These are phyloP conservation scores for Upupa epops DNA, from an alignment of 2,113 vertebrate species.

Conservation along the genomic window DNA sequence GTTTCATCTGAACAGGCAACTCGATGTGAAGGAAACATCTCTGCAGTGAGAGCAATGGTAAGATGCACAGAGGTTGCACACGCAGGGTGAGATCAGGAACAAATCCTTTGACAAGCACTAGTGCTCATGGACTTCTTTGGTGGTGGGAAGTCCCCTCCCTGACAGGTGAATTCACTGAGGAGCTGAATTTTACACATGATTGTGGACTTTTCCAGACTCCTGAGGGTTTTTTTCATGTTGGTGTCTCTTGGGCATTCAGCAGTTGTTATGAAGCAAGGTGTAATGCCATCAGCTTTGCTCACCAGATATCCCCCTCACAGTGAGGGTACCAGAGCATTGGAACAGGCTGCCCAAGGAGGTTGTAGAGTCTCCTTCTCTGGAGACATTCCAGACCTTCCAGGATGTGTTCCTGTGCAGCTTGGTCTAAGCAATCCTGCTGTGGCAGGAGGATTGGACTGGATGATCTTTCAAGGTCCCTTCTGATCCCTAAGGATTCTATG, in stretches of 20 bases:
- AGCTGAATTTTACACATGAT: background rate
- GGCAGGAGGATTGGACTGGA: too few species aligned
- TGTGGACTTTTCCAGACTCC: background rate
- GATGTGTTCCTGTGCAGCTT: too few species aligned
- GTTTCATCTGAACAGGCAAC: background rate
- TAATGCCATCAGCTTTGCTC: background rate
- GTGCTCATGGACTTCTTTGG: background rate
- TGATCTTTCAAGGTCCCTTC: too few species aligned
- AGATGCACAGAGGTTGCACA: background rate
- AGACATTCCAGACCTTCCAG: too few species aligned
- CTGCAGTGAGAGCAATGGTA: background rate
- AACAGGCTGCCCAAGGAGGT: too few species aligned
- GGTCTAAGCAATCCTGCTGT: too few species aligned
- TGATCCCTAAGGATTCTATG: too few species aligned
- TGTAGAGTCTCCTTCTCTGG: too few species aligned
- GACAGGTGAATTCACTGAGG: background rate
- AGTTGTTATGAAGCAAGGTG: background rate
- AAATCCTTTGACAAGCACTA: fast-evolving
- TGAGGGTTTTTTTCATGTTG: background rate
- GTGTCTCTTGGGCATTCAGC: background rate
- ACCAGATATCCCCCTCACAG: background rate
- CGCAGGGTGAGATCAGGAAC: background rate
- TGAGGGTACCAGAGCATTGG: too few species aligned
- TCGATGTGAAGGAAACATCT: background rate
- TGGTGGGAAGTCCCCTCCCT: background rate